Conservation (phyloP, 2,113 vertebrate genomes). For the Heliornis fulica region DNA sequence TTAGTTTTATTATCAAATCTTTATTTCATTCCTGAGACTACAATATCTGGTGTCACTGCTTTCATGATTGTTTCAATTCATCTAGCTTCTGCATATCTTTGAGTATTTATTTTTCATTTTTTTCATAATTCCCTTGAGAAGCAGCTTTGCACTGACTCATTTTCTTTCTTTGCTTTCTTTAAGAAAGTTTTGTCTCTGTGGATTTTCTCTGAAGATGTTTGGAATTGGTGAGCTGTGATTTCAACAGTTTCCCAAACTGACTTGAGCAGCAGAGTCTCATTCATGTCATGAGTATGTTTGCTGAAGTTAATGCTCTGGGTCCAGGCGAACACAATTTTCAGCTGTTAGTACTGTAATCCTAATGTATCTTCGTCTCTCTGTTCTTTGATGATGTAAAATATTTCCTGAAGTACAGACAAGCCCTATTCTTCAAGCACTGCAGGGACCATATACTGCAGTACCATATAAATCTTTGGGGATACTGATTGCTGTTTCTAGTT, state of each 20-base stretch:
- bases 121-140: background rate
- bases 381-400: background rate
- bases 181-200: background rate
- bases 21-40: background rate
- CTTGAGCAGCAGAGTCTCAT: background rate
- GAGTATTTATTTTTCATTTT: background rate
- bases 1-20: background rate
- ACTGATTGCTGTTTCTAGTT: background rate
- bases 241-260: background rate
- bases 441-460: background rate
- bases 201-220: conserved; percentile 8
- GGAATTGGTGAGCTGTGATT: background rate
- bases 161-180: background rate
- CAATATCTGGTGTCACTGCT: background rate
- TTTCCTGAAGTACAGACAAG: background rate
- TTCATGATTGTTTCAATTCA: conserved; percentile 13
- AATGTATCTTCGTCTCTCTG: background rate
- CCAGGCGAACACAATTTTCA: background rate
- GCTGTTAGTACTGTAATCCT: background rate
- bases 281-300: background rate
- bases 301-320: background rate
- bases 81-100: background rate
- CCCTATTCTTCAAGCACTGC: background rate
- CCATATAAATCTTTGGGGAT: background rate
- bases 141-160: background rate